These are phyloP conservation scores for Cettia cetti DNA, from an alignment of 2,113 vertebrate species.

Conservation along the genomic window DNA sequence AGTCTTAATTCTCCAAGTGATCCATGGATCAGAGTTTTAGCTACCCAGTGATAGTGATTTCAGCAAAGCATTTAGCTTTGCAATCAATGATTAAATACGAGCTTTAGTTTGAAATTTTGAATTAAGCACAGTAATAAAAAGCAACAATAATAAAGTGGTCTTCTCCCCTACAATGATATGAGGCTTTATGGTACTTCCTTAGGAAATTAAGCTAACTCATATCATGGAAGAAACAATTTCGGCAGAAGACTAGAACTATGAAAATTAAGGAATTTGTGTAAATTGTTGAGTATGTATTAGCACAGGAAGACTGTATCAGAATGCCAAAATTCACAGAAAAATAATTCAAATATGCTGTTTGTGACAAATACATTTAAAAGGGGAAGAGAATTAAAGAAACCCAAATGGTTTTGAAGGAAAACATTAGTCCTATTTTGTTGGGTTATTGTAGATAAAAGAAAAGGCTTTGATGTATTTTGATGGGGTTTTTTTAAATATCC, in stretches of 20 bases:
- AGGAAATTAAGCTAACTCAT: not conserved
- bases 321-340: not conserved
- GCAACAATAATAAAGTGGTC: not conserved
- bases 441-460: not conserved
- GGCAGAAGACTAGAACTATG: not conserved
- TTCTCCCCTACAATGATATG: not conserved
- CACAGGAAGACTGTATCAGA: not conserved
- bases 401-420: not conserved
- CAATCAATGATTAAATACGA: fast-evolving
- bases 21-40: not conserved
- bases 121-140: not conserved
- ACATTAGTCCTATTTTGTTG: not conserved
- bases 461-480: not conserved
- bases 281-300: not conserved
- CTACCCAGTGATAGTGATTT: not conserved
- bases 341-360: not conserved
- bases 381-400: not conserved
- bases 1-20: not conserved
- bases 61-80: not conserved
- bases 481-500: not conserved
- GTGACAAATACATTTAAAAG: not conserved
- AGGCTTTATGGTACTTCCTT: not conserved
- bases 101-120: not conserved
- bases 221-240: not conserved
- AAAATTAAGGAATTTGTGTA: not conserved